A percentile compares a stretch with the other conserved stretches of the same genome.
These are phyloP conservation scores for Eucera pruinosa DNA, from an alignment of 2,888 invertebrate genomes.

Conservation along the genomic window DNA sequence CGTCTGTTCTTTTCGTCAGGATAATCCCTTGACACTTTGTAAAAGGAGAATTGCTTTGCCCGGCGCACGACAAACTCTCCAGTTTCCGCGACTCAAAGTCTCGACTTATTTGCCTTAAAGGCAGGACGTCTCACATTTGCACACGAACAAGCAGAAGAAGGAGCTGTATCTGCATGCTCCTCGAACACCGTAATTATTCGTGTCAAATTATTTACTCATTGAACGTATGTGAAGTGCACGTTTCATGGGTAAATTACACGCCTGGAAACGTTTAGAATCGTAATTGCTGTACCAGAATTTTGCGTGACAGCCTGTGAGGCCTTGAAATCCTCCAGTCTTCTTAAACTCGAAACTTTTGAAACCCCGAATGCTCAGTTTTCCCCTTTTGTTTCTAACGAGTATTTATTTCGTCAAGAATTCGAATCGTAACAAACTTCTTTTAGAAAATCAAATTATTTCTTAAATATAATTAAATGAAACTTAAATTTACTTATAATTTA, in stretches of 20 bases:
- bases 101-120: conserved; percentile 32
- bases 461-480: too few species aligned
- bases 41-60: conserved; percentile 13
- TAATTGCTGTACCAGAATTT: too few species aligned
- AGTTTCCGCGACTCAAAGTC: conserved; percentile 5
- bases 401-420: too few species aligned
- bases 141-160: neutral
- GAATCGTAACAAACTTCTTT: too few species aligned
- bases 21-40: conserved; percentile 12
- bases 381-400: too few species aligned
- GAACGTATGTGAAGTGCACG: neutral
- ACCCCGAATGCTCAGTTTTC: too few species aligned
- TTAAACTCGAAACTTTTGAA: too few species aligned
- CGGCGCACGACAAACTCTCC: conserved; percentile 11
- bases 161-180: neutral
- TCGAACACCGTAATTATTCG: conserved; percentile 23
- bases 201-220: conserved; percentile 45
- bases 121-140: conserved; percentile 13
- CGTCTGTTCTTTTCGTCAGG: neutral
- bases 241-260: conserved; percentile 13
- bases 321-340: too few species aligned
- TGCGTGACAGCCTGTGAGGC: too few species aligned
- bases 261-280: neutral
- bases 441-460: too few species aligned
- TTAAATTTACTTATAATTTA: too few species aligned